Evolutionary conservation across 2,888 invertebrate species (phyloP).

Genomic region (Eledona agricola): DNA sequence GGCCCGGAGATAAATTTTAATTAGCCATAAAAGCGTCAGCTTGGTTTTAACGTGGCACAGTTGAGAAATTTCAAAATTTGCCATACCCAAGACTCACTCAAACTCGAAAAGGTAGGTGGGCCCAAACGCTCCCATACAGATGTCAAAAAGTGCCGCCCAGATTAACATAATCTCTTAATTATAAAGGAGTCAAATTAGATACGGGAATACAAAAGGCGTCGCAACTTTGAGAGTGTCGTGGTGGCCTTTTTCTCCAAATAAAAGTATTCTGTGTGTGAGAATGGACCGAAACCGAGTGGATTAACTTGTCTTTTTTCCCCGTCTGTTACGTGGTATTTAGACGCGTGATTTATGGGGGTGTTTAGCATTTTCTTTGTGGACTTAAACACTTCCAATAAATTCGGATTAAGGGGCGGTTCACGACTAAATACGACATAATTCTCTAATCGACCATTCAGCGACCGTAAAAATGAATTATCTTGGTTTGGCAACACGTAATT

Average conservation of each 20-base stretch:
- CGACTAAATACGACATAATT: conserved; percentile 36
- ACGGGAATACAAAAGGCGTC: conserved; percentile 18
- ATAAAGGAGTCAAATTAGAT: conserved; percentile 48
- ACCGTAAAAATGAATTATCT: conserved; percentile 9
- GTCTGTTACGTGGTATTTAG: conserved; percentile 53
- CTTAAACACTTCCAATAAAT: conserved; percentile 52
- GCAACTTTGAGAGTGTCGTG: not conserved
- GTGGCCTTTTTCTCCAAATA: conserved; percentile 10
- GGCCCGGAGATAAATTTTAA: too few relatives aligned
- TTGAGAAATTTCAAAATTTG: too few relatives aligned
- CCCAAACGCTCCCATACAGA: too few relatives aligned
- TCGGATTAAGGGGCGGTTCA: conserved; percentile 45
- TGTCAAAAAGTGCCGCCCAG: too few relatives aligned
- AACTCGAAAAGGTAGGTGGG: too few relatives aligned
- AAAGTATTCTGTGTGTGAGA: conserved; percentile 9
- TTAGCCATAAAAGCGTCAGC: too few relatives aligned
- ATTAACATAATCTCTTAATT: conserved; percentile 50
- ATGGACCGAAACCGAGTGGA: conserved; percentile 34
- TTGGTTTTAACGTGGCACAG: too few relatives aligned
- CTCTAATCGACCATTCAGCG: conserved; percentile 26
- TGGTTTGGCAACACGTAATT: too few relatives aligned
- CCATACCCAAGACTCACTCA: too few relatives aligned
- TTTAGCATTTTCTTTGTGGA: conserved; percentile 54
- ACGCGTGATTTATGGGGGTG: conserved; percentile 53
- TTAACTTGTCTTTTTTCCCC: conserved; percentile 49